These are phyloP conservation scores for Apus apus DNA, from an alignment of 2,113 vertebrate genomes.

Conservation along the genomic window DNA sequence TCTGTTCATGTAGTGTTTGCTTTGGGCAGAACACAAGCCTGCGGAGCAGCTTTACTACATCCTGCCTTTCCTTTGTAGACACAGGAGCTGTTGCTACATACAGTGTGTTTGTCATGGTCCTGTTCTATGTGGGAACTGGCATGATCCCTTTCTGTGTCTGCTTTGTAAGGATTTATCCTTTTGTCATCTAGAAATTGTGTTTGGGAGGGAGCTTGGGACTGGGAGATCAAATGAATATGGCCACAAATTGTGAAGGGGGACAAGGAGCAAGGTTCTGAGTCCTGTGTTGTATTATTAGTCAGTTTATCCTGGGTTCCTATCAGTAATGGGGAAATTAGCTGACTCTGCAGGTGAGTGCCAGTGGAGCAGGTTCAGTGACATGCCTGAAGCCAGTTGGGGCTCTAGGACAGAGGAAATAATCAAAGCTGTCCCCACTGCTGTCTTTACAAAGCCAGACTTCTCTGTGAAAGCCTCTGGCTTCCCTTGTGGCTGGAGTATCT, in stretches of 20 bases:
- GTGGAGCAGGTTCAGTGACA: neutral
- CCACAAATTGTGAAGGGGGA: neutral
- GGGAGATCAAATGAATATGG: neutral
- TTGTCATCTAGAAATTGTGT: neutral
- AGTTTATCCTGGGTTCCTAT: neutral
- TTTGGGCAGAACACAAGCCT: neutral
- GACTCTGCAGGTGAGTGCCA: neutral
- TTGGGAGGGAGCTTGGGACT: neutral
- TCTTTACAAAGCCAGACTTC: neutral
- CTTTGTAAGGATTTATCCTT: neutral
- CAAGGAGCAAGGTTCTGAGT: neutral
- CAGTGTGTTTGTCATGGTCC: fast-evolving
- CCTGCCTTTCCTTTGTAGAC: neutral
- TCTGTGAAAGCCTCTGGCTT: neutral
- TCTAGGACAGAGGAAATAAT: neutral
- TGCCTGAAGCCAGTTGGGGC: neutral
- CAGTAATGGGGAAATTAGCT: neutral
- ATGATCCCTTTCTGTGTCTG: neutral
- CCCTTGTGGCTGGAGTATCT: neutral
- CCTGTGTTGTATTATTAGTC: fast-evolving
- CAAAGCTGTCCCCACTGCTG: neutral
- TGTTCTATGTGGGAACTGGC: no score
- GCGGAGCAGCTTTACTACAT: neutral
- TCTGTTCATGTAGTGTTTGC: neutral
- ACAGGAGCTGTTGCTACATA: neutral